Evolutionary conservation across 2,113 vertebrate species (phyloP), one percentile per base, ranked within the genome.

Genomic region (Polypterus senegalus): DNA sequence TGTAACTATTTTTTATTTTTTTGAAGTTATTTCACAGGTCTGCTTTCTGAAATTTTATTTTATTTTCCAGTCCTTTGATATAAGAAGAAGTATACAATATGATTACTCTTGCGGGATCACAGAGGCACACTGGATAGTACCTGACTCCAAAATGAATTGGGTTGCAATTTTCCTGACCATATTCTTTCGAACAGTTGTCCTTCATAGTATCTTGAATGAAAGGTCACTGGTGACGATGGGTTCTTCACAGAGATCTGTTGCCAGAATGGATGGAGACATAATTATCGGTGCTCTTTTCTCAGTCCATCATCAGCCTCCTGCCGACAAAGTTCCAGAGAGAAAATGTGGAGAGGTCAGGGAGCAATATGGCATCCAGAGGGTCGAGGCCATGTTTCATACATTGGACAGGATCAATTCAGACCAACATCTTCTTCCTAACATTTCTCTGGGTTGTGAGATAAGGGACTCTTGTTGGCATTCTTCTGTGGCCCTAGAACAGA

Each of bases 391-490:
- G 93, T 99, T 99, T 80, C 91, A 98, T 72, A 93, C 97, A 0
- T 69, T 99, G 84, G 97, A 99, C 81, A 91, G 91, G 73, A 98
- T 99, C 77, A 99, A 98, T 45, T 70, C 88, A 0, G 92, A 99
- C 76, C 92, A 86, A 0, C 62, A 88, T 51, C 83, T 99, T 63
- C 82, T 99, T n/a, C 94, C 95, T 65, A 97, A 98, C 70, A 93
- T 99, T 77, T 97, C 89, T 7, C 79, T 99, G 71, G 96, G 96
- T 73, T 98, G 95, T 48, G 96, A 99, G 86, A 93, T 99, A 75
- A 83, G 96, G 58, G 96, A 99, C 78, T 99, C 96, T 44, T 99
- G 96, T 75, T 99, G 97, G 97, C 92, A 99, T 70, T 98, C 97
- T 0, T 97, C 95, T 0, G 97, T 99, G 63, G 97, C 97, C 59